phyloP scores from a whole-genome alignment of 2,888 invertebrate species.

The Scaptomyza polygonia region DNA sequence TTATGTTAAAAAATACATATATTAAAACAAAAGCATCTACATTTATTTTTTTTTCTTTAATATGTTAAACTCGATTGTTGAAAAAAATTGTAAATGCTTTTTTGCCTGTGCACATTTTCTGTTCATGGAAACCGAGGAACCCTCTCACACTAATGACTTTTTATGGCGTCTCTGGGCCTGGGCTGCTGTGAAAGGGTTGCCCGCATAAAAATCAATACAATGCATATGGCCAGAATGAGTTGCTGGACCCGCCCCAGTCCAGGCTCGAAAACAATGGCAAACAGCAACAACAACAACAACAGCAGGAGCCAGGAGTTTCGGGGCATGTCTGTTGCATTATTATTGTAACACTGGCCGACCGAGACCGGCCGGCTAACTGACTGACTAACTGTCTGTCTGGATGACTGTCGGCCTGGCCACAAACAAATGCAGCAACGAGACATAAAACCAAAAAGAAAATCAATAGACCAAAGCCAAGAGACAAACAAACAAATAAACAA shows the following conservation, averaged over 20 bases:
- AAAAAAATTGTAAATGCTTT: not conserved
- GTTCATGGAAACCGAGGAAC: conserved; percentile 9
- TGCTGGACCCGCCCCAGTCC: conserved; percentile 25
- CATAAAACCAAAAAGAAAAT: conserved; percentile 65
- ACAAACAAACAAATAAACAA: conserved; percentile 31
- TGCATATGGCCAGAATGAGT: conserved; percentile 55
- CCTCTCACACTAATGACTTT: conserved; percentile 78
- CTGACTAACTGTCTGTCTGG: conserved; percentile 11
- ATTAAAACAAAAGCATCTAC: no score
- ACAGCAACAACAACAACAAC: conserved; percentile 1
- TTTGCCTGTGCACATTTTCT: not conserved
- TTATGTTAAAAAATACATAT: not conserved
- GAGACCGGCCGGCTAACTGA: conserved; percentile 28
- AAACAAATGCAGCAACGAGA: conserved; percentile 63
- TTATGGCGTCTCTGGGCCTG: conserved; percentile 62
- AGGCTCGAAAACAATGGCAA: conserved; percentile 51
- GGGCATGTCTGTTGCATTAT: conserved; percentile 73
- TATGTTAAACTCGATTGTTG: no score
- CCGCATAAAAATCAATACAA: conserved; percentile 73
- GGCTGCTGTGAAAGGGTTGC: conserved; percentile 49
- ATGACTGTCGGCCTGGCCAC: conserved; percentile 52
- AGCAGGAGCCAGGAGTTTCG: conserved; percentile 2
- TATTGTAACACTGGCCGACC: conserved; percentile 80
- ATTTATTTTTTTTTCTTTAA: no score
- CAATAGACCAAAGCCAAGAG: conserved; percentile 66